Conservation (phyloP, 30 jellyfish, hydroid and myxozoan species). For the Pelagia noctiluca region DNA sequence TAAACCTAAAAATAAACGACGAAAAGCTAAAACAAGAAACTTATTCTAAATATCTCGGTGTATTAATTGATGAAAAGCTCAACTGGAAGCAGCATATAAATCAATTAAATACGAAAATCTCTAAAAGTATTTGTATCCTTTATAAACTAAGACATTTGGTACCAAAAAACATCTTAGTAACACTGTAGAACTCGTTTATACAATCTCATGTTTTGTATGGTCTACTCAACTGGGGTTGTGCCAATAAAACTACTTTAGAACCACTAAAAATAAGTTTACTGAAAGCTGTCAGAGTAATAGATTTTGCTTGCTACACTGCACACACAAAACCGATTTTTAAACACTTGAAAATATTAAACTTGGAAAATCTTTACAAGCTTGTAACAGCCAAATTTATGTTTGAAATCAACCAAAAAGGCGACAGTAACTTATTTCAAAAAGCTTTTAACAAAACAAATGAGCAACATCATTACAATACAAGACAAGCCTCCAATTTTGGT, state of each 20-base stretch:
- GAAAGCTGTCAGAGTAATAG: slow-evolving; percentile 38
- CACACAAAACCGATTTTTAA: slow-evolving; percentile 39
- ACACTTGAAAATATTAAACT: slow-evolving; percentile 32
- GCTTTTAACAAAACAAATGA: slow-evolving; percentile 23
- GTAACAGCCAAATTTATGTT: slow-evolving; percentile 47
- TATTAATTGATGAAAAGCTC: too few relatives aligned
- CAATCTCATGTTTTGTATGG: slow-evolving; percentile 37
- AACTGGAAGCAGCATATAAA: slow-evolving; percentile 36
- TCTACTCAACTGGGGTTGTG: slow-evolving; percentile 50
- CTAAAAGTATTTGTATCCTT: slow-evolving; percentile 29
- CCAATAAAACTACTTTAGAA: slow-evolving; percentile 42
- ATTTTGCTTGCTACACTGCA: slow-evolving; percentile 45
- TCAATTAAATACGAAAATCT: background rate
- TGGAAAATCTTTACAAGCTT: slow-evolving; percentile 40
- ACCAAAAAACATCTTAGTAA: background rate
- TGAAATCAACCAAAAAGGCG: slow-evolving; percentile 12
- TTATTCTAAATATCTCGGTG: too few relatives aligned
- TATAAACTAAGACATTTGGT: slow-evolving; percentile 24
- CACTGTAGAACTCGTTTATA: slow-evolving; percentile 28
- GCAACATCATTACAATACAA: slow-evolving; percentile 11
- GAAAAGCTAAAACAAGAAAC: too few relatives aligned
- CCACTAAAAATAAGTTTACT: slow-evolving; percentile 21
- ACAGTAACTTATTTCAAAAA: background rate
- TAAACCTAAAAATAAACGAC: slow-evolving; percentile 1
- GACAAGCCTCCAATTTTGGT: slow-evolving; percentile 10